Conservation (phyloP, 1,140 invertebrate species). For the Scaptomyza graminum region DNA sequence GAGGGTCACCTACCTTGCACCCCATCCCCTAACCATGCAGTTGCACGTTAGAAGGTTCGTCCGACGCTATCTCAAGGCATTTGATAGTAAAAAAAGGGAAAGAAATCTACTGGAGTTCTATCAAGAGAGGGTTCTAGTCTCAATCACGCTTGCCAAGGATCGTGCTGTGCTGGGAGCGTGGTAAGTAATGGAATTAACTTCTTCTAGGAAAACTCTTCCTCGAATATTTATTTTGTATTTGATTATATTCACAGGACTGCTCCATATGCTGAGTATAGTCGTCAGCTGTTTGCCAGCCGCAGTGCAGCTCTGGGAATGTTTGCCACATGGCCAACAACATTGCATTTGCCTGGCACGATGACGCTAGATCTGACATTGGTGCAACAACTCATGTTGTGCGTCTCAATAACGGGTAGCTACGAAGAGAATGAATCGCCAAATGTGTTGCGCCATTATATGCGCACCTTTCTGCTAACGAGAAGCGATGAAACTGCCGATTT, state of each 20-base stretch:
- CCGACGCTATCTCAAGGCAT: conserved; percentile 26
- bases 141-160: conserved; percentile 9
- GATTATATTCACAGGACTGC: neutral
- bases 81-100: conserved; percentile 9
- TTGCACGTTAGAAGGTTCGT: conserved; percentile 14
- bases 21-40: conserved; percentile 1
- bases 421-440: neutral
- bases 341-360: conserved; percentile 26
- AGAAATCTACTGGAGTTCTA: conserved; percentile 17
- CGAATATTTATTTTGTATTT: too few species aligned
- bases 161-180: neutral
- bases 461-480: conserved; percentile 20
- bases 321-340: conserved; percentile 17
- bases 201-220: too few species aligned
- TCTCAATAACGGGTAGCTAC: conserved; percentile 29
- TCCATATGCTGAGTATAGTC: conserved; percentile 7
- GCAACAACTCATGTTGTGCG: conserved; percentile 4
- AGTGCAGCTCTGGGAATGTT: conserved; percentile 20
- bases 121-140: conserved; percentile 8
- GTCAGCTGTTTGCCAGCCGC: conserved; percentile 10
- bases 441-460: conserved; percentile 20
- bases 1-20: conserved; percentile 14
- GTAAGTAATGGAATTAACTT: conserved; percentile 1
- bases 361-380: conserved; percentile 31
- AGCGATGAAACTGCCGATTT: conserved; percentile 6